Evolutionary conservation across 2,888 invertebrate genomes (phyloP), one percentile per base, ranked within the genome.

Genomic region (Tolmerus cingulatus): DNA sequence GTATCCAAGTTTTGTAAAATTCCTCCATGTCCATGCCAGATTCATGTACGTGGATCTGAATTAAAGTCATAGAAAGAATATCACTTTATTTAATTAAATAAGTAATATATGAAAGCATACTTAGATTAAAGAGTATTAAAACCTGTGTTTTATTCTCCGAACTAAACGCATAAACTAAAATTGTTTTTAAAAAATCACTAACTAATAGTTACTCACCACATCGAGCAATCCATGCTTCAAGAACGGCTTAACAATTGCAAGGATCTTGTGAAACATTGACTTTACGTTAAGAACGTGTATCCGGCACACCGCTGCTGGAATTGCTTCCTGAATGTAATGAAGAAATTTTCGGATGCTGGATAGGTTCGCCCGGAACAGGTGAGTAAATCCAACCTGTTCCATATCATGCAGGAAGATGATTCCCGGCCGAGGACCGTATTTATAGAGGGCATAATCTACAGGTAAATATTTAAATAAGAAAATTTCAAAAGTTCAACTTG

Each of bases 381-480:
- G 95, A 0, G 94, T 93, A 8, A 95, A 91, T 89, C 93, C 93
- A 0, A 95, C 95, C 0, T 95, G 95, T 74, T 93, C 92, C 95
- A 95, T 95, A 90, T 95, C 95, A 89, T 95, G 95, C 0, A 95
- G 91, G 90, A 95, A 94, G 78, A 95, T 93, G 87, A 94, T 93
- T 0, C 95, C 95, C 0, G 94, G 94, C 12, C 93, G 93, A 0
- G 95, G 95, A 0, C 95, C 95, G 5, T 94, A 92, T 84, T 93
- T 93, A 89, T 93, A 92, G 0, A 95, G 91, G 87, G 94, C 94
- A 19, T 94, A 93, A 90, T 95, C 95, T 94, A 46, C 4, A 46
- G 14, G 43, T 5, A 46, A 16, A 46, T 4, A 46, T 4, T 46
- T 16, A 16, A 46, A 14, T 14, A 46, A 14, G 1, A 14, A 46